Conservation (phyloP, 1,140 invertebrate species). For the Anadara kagoshimensis region DNA sequence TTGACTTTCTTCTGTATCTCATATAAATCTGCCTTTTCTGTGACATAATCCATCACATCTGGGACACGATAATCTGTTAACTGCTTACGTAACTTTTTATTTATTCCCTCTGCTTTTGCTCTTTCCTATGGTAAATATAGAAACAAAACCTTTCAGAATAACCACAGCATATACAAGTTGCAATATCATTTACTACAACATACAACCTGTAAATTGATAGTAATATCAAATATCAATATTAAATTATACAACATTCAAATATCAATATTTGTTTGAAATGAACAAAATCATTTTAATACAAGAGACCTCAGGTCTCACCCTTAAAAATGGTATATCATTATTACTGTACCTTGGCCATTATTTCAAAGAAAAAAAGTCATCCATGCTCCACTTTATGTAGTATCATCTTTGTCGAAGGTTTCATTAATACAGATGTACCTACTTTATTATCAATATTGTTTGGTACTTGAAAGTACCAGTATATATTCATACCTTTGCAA, state of each 20-base stretch:
- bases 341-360: too few relatives aligned
- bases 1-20: conserved; percentile 72
- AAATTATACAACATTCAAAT: too few relatives aligned
- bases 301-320: not conserved
- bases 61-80: conserved; percentile 71
- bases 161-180: not conserved
- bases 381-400: too few relatives aligned
- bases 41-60: conserved; percentile 73
- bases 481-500: too few relatives aligned
- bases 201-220: not conserved
- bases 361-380: too few relatives aligned
- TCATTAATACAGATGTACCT: too few relatives aligned
- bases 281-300: too few relatives aligned
- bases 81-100: conserved; percentile 69
- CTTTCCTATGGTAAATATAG: conserved; percentile 56
- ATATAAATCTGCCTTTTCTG: conserved; percentile 71
- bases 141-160: not conserved
- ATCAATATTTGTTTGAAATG: too few relatives aligned
- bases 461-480: too few relatives aligned
- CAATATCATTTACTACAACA: conserved; percentile 8
- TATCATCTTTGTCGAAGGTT: too few relatives aligned
- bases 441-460: too few relatives aligned
- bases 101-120: conserved; percentile 70
- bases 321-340: too few relatives aligned
- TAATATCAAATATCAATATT: not conserved